phyloP scores from a whole-genome alignment of 1,140 invertebrate species.

The Aphelenchoides avenae region DNA sequence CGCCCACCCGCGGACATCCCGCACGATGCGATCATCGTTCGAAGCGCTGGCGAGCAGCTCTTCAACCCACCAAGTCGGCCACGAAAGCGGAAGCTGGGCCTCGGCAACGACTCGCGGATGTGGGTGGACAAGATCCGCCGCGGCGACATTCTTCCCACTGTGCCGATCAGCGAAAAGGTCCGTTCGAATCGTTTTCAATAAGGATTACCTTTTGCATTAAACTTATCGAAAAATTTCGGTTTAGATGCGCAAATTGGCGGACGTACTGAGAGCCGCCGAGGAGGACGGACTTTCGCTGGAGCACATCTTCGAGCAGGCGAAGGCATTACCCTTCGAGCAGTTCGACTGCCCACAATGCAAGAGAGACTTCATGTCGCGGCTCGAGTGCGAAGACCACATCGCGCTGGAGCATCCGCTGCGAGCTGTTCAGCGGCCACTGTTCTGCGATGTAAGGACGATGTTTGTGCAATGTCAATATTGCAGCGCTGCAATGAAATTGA shows the following conservation, averaged over 20 bases:
- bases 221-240: not conserved
- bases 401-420: conserved; percentile 42
- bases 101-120: conserved; percentile 40
- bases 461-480: no score
- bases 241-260: conserved; percentile 43
- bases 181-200: conserved; percentile 19
- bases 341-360: conserved; percentile 58
- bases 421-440: conserved; percentile 46
- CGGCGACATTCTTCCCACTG: conserved; percentile 49
- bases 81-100: conserved; percentile 54
- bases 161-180: conserved; percentile 48
- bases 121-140: conserved; percentile 56
- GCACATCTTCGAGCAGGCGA: conserved; percentile 47
- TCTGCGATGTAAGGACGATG: conserved; percentile 51
- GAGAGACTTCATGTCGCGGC: conserved; percentile 43
- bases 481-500: no score
- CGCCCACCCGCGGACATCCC: conserved; percentile 58
- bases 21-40: conserved; percentile 56
- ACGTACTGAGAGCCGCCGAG: conserved; percentile 36
- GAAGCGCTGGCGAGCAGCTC: conserved; percentile 44
- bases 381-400: conserved; percentile 53
- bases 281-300: conserved; percentile 34
- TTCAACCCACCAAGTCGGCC: conserved; percentile 47
- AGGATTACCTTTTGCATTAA: not conserved
- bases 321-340: conserved; percentile 51